Percentiles rank a stretch among this genome's conserved stretches.
Evolutionary conservation across 2,888 invertebrate species (phyloP).

Genomic region (Molorchus minor): DNA sequence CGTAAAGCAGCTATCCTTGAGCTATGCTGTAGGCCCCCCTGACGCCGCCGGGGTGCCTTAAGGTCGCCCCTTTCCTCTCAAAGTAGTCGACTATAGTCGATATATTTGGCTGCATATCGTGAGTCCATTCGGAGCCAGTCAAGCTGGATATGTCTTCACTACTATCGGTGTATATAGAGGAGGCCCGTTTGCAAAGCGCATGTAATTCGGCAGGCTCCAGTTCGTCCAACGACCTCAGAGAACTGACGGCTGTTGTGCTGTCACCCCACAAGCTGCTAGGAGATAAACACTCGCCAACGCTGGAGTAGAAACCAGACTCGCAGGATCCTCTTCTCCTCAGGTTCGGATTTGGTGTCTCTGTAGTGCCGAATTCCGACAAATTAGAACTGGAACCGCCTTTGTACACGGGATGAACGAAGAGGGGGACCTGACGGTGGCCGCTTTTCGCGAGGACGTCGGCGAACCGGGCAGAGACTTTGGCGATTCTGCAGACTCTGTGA

Average conservation of each 20-base stretch:
- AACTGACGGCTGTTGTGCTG: slow-evolving; percentile 68
- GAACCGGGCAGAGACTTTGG: slow-evolving; percentile 66
- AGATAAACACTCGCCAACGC: slow-evolving; percentile 71
- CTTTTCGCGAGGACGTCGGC: slow-evolving; percentile 63
- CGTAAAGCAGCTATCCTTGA: slow-evolving; percentile 59
- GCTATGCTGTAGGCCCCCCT: slow-evolving; percentile 58
- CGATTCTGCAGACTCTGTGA: slow-evolving; percentile 59
- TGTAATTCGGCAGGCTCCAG: slow-evolving; percentile 68
- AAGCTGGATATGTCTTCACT: slow-evolving; percentile 86
- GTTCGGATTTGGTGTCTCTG: slow-evolving; percentile 39
- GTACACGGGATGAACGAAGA: slow-evolving; percentile 68
- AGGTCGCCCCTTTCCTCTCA: slow-evolving; percentile 76
- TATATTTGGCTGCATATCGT: slow-evolving; percentile 73
- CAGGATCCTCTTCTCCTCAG: slow-evolving; percentile 83
- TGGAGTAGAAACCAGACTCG: slow-evolving; percentile 90
- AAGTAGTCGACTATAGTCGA: slow-evolving; percentile 89
- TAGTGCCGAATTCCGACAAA: slow-evolving; percentile 56
- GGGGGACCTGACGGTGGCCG: slow-evolving; percentile 59
- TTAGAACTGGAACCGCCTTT: slow-evolving; percentile 60
- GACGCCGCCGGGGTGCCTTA: slow-evolving; percentile 64
- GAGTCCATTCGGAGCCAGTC: slow-evolving; percentile 79
- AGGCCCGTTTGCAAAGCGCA: slow-evolving; percentile 72
- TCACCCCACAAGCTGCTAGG: slow-evolving; percentile 63
- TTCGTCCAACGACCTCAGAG: slow-evolving; percentile 70
- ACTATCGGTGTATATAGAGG: slow-evolving; percentile 87